phyloP scores from a whole-genome alignment of 1,140 invertebrate species.

The Apis laboriosa region DNA sequence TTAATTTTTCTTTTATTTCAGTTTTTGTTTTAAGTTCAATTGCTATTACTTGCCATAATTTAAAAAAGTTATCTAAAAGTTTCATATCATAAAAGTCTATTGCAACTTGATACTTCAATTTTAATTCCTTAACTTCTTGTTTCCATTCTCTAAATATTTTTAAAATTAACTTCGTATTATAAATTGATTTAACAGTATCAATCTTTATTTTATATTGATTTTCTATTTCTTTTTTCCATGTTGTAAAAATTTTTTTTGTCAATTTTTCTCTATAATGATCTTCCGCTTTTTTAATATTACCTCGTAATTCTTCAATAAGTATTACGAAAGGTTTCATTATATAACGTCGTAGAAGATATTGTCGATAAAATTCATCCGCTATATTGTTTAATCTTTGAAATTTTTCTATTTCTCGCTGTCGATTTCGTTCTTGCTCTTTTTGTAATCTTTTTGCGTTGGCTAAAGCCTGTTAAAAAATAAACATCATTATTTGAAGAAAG shows the following conservation, averaged over 20 bases:
- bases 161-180: constrained; percentile 65
- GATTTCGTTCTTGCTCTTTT: constrained; percentile 68
- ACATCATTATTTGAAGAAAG: constrained; percentile 6
- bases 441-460: constrained; percentile 69
- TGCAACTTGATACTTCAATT: constrained; percentile 71
- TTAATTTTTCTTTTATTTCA: constrained; percentile 60
- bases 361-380: constrained; percentile 70
- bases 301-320: constrained; percentile 65
- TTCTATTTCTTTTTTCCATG: constrained; percentile 62
- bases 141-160: constrained; percentile 67
- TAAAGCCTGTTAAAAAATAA: constrained; percentile 60
- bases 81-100: constrained; percentile 73
- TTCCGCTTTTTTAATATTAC: constrained; percentile 59
- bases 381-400: constrained; percentile 58
- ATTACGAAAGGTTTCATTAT: constrained; percentile 66
- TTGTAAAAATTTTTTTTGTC: constrained; percentile 56
- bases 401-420: constrained; percentile 66
- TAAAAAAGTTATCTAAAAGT: constrained; percentile 63
- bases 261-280: constrained; percentile 61
- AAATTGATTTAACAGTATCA: constrained; percentile 56
- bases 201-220: constrained; percentile 49
- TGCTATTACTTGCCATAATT: constrained; percentile 57
- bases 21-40: constrained; percentile 46
- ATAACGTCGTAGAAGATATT: constrained; percentile 70
- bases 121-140: constrained; percentile 46